phyloP scores from a whole-genome alignment of 92 coral and sea anemone genomes.

The Scolanthus callimorphus region DNA sequence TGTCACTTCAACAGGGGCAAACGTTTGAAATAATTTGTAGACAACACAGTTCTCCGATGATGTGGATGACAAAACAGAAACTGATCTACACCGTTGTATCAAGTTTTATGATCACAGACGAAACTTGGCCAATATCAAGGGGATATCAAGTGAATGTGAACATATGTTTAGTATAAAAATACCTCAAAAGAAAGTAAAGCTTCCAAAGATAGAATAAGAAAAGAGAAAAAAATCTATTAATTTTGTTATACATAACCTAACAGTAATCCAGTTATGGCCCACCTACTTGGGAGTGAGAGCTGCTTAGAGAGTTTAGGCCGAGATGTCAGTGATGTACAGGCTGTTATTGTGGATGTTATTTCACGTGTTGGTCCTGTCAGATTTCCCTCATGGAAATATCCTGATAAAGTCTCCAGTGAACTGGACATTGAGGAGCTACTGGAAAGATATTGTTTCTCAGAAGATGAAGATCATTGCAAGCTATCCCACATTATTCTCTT shows the following conservation, averaged over 20 bases:
- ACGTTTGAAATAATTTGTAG: too few species aligned
- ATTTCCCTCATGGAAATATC: slow-evolving; percentile 98
- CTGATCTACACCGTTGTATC: too few species aligned
- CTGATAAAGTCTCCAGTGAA: slow-evolving; percentile 93
- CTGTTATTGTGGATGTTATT: slow-evolving; percentile 63
- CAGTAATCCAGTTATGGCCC: slow-evolving; percentile 55
- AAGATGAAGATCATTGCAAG: slow-evolving; percentile 90
- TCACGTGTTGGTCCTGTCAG: slow-evolving; percentile 87
- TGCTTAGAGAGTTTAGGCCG: slow-evolving; percentile 82
- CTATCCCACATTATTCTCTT: slow-evolving; percentile 95
- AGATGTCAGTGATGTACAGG: slow-evolving; percentile 80
- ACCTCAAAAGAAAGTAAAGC: too few species aligned
- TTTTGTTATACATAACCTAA: background rate
- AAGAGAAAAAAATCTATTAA: background rate
- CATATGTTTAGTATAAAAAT: too few species aligned
- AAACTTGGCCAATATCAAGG: too few species aligned
- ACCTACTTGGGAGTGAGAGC: slow-evolving; percentile 84
- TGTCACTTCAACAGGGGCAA: too few species aligned
- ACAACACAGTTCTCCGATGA: too few species aligned
- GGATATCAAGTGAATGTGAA: too few species aligned
- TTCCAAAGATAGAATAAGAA: too few species aligned
- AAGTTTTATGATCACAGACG: too few species aligned
- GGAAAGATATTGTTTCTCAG: slow-evolving; percentile 75
- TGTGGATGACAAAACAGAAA: too few species aligned
- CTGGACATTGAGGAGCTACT: slow-evolving; percentile 86